Evolutionary conservation across 2,888 invertebrate genomes (phyloP), one percentile per base, ranked within the genome.

Genomic region (Pterobdella sp.): DNA sequence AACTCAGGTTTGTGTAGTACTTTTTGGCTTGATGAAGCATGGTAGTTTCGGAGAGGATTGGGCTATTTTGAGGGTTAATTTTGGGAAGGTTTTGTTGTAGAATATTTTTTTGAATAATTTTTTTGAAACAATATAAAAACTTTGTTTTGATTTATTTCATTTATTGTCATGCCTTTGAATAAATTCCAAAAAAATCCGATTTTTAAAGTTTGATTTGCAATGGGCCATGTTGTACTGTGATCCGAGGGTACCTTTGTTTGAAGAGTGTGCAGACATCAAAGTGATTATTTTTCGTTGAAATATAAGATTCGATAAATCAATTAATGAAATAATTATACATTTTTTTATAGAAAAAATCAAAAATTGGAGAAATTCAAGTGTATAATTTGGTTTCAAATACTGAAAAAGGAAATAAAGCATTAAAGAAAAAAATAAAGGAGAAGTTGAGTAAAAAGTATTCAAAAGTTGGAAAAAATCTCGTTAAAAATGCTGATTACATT

Each of bases 201-300:
- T 31, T 65, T 18, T 64, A 42, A n/a, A 74, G 74, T 74, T 74
- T 42, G 74, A 74, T 32, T 67, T 74, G 18, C 74, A 74, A 35
- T 74, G 72, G 74, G 67, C 70, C 66, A 74, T 72, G 74, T n/a
- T 74, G 7, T 32, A 74, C 63, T 74, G 74, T 37, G 74, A 74
- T 60, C 74, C 74, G 18, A 60, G 31, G 34, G 67, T 68, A 26
- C 72, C 74, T 34, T 35, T 36, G n/a, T 36, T 35, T 3, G 74
- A 72, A 49, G 56, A 60, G 35, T 74, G 74, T 35, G 37, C 22
- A n/a, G 74, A 74, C 37, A 35, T 74, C 18, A 35, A 36, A 29
- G 74, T 73, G 37, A 68, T 60, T 63, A 26, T 3, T 4, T 3
- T 7, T 22, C 37, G 36, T 0, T 37, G 42, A 18, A 42, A n/a